Conservation (phyloP, 2,113 vertebrate species). For the Phylloscopus trochilus region DNA sequence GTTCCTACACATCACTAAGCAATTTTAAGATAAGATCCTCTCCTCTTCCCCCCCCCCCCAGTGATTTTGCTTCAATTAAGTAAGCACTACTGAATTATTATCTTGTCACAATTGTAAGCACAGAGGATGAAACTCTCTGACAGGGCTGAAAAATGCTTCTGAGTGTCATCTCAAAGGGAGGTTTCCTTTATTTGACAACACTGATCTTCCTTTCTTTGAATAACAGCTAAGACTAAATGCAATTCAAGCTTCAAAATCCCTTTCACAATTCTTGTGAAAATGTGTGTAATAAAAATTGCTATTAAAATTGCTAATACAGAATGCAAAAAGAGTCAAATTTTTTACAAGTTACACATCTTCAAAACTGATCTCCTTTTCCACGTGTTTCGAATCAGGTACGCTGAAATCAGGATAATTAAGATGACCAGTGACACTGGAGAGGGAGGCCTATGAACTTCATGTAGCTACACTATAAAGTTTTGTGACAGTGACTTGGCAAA, state of each 20-base stretch:
- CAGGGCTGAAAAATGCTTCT: background rate
- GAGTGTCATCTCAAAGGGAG: background rate
- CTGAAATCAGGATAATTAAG: background rate
- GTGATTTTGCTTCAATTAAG: background rate
- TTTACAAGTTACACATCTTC: background rate
- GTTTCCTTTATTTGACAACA: background rate
- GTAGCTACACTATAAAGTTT: background rate
- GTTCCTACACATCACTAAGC: background rate
- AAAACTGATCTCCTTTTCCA: background rate
- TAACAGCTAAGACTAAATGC: background rate
- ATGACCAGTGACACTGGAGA: background rate
- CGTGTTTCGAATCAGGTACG: background rate
- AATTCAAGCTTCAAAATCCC: background rate
- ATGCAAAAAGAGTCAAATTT: background rate
- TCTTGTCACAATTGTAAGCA: background rate
- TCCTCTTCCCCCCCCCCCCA: background rate
- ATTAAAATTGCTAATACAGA: background rate
- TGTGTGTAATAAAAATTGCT: background rate
- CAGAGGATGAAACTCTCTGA: background rate
- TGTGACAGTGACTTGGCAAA: background rate
- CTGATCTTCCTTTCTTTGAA: background rate
- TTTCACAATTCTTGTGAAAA: background rate
- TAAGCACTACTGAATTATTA: background rate
- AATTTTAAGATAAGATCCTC: background rate
- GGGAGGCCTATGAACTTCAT: background rate